These are phyloP conservation scores for Sycophaga agraensis DNA, from an alignment of 1,140 invertebrate genomes.

Conservation along the genomic window DNA sequence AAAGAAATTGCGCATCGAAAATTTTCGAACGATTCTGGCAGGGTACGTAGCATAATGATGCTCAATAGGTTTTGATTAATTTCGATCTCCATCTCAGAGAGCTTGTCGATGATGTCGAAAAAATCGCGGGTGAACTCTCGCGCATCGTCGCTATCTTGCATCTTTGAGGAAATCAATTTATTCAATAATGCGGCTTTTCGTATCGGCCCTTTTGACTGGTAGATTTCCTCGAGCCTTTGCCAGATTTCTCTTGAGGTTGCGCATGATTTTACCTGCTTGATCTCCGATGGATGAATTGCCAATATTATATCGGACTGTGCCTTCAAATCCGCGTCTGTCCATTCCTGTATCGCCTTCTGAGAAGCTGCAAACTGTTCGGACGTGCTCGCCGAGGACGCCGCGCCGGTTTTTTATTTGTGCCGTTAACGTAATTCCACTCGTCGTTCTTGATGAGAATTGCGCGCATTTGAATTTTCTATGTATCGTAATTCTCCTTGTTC, in stretches of 20 bases:
- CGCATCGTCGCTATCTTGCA: conserved; percentile 1
- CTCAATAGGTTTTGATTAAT: conserved; percentile 8
- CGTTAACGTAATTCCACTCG: neutral
- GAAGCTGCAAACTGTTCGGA: no score
- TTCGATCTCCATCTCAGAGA: neutral
- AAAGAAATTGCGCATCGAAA: conserved; percentile 15
- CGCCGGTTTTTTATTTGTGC: neutral
- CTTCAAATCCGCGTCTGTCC: neutral
- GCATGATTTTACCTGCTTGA: neutral
- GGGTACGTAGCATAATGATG: conserved; percentile 7
- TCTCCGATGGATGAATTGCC: neutral
- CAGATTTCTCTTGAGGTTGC: neutral
- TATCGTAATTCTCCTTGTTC: conserved; percentile 14
- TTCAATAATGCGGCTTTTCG: conserved; percentile 14
- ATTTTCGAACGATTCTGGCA: conserved; percentile 18
- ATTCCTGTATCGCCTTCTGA: neutral
- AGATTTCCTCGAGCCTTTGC: neutral
- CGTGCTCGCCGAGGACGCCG: no score
- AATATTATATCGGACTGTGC: neutral
- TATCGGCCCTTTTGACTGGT: neutral
- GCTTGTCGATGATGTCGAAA: conserved; percentile 12
- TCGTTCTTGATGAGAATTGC: no score
- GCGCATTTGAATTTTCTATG: neutral
- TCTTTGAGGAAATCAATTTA: neutral
- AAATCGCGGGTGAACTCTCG: neutral